Base-by-base conservation (phyloP, 1,140 invertebrate species). In the Nasonia giraulti region DNA sequence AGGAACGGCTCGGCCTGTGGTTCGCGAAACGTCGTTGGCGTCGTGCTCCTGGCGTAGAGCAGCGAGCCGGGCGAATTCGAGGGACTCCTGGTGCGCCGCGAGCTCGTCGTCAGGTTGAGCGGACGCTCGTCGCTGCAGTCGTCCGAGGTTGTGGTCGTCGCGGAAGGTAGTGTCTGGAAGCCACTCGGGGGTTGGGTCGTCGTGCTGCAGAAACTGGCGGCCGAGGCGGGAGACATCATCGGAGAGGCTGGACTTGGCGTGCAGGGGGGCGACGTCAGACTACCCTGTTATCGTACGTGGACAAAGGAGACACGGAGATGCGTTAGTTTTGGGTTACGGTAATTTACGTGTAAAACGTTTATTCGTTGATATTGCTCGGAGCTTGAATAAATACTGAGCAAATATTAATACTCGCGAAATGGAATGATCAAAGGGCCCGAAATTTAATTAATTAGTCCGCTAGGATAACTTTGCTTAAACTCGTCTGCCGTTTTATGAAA, bases 231-330 rank as follows among this genome's bases (percentile, higher is more conserved):
- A 5, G 89, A 90, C 87, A 87, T 89, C n/a, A 90, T 83, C 1
- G 90, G 89, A 3, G 89, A 89, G 3, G 90, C 89, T 14, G 90
- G 88, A 69, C 88, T 89, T 11, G 88, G 89, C 0, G 88, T 89
- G 78, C 89, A 89, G 2, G 88, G 88, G 14, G 89, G 89, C 37
- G 89, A 90, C 2, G 89, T 91, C 44, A 90, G 55, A 47, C 88
- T 89, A 4, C 89, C 88, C 69, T 86, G 69, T 73, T 50, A 62
- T 62, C n/a, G 5, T 14, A 6, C 50, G 50, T 55, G 12, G 8
- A 55, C 50, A 14, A 14, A 17, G 14, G 50, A 17, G 50, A 55
- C 50, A 55, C 17, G 17, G 50, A 55, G 14, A 55, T 5, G 17
- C 50, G n/a, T 62, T 62, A 62, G 17, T 62, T 20, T 62, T 62